Evolutionary conservation across 2,888 invertebrate species (phyloP).

Genomic region (Muscina levida): DNA sequence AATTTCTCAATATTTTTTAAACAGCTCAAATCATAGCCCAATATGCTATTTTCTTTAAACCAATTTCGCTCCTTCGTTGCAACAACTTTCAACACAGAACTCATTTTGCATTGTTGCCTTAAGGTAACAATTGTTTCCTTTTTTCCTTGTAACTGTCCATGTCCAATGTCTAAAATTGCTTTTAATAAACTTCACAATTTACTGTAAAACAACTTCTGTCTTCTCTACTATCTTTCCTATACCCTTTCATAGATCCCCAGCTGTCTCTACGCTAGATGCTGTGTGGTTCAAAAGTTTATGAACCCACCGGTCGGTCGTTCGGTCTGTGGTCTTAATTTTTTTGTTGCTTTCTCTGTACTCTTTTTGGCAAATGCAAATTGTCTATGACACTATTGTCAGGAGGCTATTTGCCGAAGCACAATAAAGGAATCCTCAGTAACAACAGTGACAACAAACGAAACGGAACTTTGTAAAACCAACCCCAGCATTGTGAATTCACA

Average conservation of each 20-base stretch:
- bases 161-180: background rate
- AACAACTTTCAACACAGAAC: too few relatives aligned
- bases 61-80: too few relatives aligned
- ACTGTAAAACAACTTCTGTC: conserved; percentile 3
- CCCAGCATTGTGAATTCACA: conserved; percentile 4
- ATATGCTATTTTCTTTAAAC: too few relatives aligned
- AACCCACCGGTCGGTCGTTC: background rate
- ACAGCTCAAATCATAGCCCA: too few relatives aligned
- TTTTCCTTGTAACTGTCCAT: too few relatives aligned
- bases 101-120: too few relatives aligned
- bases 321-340: background rate
- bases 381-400: conserved; percentile 61
- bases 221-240: background rate
- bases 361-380: conserved; percentile 55
- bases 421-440: background rate
- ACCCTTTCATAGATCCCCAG: background rate
- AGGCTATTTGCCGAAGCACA: conserved; percentile 17
- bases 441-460: conserved; percentile 9
- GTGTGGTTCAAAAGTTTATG: conserved; percentile 11
- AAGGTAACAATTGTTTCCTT: too few relatives aligned
- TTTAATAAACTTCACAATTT: conserved; percentile 1
- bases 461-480: background rate
- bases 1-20: too few relatives aligned
- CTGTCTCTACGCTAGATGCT: background rate
- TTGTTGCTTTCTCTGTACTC: background rate